These are phyloP conservation scores for Lophotis ruficrista DNA, from an alignment of 2,113 vertebrate genomes.

Conservation along the genomic window DNA sequence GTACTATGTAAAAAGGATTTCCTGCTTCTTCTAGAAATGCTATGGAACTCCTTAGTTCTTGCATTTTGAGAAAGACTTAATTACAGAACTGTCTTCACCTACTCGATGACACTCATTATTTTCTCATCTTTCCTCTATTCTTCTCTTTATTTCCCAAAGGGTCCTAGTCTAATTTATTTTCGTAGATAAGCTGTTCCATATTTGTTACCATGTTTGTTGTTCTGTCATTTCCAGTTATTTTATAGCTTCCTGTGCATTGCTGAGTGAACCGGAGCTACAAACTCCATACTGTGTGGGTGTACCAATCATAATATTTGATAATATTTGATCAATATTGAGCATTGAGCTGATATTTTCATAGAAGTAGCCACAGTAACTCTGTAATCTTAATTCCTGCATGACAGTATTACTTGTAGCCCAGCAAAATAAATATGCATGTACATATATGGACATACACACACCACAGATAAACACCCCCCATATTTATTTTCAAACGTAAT, in stretches of 20 bases:
- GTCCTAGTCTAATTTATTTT: not conserved
- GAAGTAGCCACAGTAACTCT: not conserved
- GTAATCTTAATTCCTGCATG: not conserved
- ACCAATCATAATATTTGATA: not conserved
- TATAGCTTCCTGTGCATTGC: not conserved
- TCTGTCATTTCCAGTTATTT: not conserved
- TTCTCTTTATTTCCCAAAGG: not conserved
- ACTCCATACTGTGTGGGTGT: not conserved
- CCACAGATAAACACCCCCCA: rapidly evolving
- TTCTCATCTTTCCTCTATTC: not conserved
- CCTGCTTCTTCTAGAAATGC: not conserved
- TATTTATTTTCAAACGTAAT: not conserved
- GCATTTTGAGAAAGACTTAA: not conserved
- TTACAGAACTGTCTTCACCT: not conserved
- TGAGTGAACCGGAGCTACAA: not conserved
- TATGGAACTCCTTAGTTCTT: not conserved
- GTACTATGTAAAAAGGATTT: not conserved
- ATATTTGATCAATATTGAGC: not conserved
- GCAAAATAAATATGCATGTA: not conserved
- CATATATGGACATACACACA: not conserved
- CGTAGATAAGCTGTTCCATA: not conserved
- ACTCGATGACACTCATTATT: not conserved
- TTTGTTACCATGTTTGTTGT: not conserved
- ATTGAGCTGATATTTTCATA: not conserved
- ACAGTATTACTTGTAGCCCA: not conserved